These are phyloP conservation scores for Caerostris extrusa DNA, from an alignment of 1,140 invertebrate species.

Conservation along the genomic window DNA sequence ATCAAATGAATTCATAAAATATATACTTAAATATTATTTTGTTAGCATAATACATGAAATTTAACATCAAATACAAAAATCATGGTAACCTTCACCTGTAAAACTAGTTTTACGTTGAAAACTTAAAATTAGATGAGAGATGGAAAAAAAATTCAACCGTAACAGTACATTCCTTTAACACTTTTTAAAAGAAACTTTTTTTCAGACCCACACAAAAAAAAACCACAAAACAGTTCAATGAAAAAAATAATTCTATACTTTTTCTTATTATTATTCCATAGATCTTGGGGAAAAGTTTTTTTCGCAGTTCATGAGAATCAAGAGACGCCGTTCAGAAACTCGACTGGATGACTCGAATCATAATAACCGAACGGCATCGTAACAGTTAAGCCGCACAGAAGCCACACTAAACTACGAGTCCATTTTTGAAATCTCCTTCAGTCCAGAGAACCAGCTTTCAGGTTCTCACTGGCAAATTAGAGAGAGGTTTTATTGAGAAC, in stretches of 20 bases:
- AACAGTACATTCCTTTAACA: too few species aligned
- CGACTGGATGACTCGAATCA: neutral
- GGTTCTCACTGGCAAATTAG: conserved; percentile 46
- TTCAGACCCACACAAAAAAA: neutral
- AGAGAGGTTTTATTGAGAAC: conserved; percentile 60
- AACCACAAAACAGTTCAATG: too few species aligned
- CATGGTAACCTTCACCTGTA: too few species aligned
- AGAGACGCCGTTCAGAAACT: neutral
- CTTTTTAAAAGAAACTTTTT: neutral
- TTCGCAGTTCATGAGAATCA: neutral
- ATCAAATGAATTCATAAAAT: too few species aligned
- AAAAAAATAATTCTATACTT: too few species aligned
- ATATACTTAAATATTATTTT: too few species aligned
- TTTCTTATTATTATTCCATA: neutral
- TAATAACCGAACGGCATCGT: neutral
- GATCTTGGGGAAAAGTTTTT: neutral
- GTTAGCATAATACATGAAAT: too few species aligned
- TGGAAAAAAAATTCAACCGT: too few species aligned
- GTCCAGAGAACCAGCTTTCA: neutral
- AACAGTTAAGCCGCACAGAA: neutral
- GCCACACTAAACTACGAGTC: neutral
- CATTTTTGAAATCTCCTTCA: neutral
- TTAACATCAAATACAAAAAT: too few species aligned
- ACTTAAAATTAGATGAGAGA: too few species aligned
- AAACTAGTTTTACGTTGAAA: too few species aligned